Base-by-base conservation (phyloP, 2,797 vertebrate genomes). In the Spinus olivaceus region DNA sequence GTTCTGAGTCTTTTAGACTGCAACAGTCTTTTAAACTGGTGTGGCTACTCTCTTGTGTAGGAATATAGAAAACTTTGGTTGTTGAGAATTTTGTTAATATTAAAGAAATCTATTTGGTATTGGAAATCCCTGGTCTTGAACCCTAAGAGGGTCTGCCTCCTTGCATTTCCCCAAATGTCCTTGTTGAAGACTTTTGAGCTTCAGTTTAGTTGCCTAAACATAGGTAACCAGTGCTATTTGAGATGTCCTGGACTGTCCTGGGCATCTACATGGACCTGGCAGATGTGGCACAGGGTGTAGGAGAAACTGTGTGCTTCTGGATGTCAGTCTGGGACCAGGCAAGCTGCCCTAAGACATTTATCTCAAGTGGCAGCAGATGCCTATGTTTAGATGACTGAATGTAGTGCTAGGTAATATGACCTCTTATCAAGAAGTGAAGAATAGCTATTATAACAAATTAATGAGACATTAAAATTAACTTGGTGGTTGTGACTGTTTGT, bases 341-440 rank as follows among this genome's bases (percentile, higher is more conserved):
- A 91, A 42, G 25, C 83, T 92, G 84, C 94, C 92, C 69, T 82
- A 13, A 84, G 60, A 64, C 37, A 15, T 81, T 87, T 76, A 87
- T 93, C 89, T 92, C 27, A 30, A 80, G 91, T 87, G 64, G 94
- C 91, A 66, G 37, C 49, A 17, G 56, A 51, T 81, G 60, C 79
- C 89, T 95, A 85, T 91, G 89, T 96, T 96, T 96, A 89, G 91
- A 91, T 95, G 69, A 67, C 51, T 67, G 78, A 71, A 44, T 77
- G 71, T 73, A 85, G 53, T 87, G 41, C 65, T 54, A 63, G 71
- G 64, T 92, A 89, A 92, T 87, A 49, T 8, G 91, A 95, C 56
- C 88, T 87, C 39, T 82, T 85, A 87, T 56, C 41, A 47, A 82
- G 76, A 90, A 82, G 20, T 81, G 32, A 80, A 95, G 81, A 94